Percentiles rank a stretch among this genome's conserved stretches.
Evolutionary conservation across 2,888 invertebrate genomes (phyloP).

Genomic region (Athalia cordata): DNA sequence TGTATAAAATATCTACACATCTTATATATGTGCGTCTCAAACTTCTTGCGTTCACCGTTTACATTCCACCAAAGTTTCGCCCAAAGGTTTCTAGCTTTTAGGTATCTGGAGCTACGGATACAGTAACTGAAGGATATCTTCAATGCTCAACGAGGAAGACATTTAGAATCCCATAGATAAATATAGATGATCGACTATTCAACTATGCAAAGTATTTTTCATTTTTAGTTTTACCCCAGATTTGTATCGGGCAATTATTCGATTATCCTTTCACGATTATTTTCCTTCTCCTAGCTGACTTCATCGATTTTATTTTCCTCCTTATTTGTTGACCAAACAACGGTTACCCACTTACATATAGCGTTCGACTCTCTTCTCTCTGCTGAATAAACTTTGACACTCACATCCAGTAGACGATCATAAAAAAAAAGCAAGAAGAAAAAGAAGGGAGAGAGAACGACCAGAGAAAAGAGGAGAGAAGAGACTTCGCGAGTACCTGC

Average conservation of each 20-base stretch:
- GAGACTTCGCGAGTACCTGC: not conserved
- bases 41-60: not conserved
- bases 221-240: too few species aligned
- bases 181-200: too few species aligned
- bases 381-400: slow-evolving; percentile 25
- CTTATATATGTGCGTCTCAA: not conserved
- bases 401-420: not conserved
- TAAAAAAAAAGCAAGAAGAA: not conserved
- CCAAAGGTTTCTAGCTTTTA: too few species aligned
- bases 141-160: too few species aligned
- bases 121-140: too few species aligned
- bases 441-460: slow-evolving; percentile 13
- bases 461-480: not conserved
- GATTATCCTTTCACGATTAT: too few species aligned
- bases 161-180: too few species aligned
- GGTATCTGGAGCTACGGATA: too few species aligned
- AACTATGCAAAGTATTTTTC: too few species aligned
- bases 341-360: slow-evolving; percentile 1
- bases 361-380: slow-evolving; percentile 6
- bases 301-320: slow-evolving; percentile 1
- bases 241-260: too few species aligned
- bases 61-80: too few species aligned
- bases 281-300: too few species aligned
- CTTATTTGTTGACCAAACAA: slow-evolving; percentile 13
- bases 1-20: not conserved